Evolutionary conservation across 2,113 vertebrate species (phyloP), one percentile per base, ranked within the genome.

Genomic region (Podocnemis expansa): DNA sequence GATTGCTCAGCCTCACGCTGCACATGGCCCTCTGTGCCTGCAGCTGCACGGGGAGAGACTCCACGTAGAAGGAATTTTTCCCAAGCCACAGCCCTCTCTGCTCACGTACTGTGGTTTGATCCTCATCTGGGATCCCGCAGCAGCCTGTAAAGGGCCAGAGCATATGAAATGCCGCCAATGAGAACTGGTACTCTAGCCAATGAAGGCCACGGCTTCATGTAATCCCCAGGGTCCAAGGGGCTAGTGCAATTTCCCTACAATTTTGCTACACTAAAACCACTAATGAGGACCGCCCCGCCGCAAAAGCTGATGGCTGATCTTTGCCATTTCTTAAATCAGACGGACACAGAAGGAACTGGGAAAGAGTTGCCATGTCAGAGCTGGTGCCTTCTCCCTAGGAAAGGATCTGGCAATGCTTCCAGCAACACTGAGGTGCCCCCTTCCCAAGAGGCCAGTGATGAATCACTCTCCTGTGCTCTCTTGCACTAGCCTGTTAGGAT

Each of bases 281-380:
- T 9, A 87, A 91, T 78, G 67, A 56, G n/a, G 1, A 31, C 9
- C 49, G n/a, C n/a, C n/a, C n/a, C n/a, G n/a, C 84, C 78, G 63
- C 78, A 17, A 55, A 60, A 25, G 29, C 52, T 82, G 29, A 47
- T 34, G 73, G 25, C 25, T 12, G 2, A 24, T 13, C 34, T 4
- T 75, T 88, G 93, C 78, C 78, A 85, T 85, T 85, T 58, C 92
- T 80, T 82, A 85, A 90, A 83, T 67, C 56, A 88, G 52, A 76
- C 47, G 78, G 75, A 82, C 78, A 85, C 25, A 76, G 82, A 58
- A 70, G 31, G 76, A 43, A 85, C 85, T 85, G 43, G 60, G 76
- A 52, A 90, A n/a, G 2, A 80, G 82, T 70, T 58, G 90, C 47
- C 2, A 80, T 82, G 87, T 49, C 88, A 88, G 47, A 47, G 27